Percentiles rank a stretch among this genome's conserved stretches.
phyloP scores from a whole-genome alignment of 1,140 invertebrate genomes.

The Hormaphis cornu region DNA sequence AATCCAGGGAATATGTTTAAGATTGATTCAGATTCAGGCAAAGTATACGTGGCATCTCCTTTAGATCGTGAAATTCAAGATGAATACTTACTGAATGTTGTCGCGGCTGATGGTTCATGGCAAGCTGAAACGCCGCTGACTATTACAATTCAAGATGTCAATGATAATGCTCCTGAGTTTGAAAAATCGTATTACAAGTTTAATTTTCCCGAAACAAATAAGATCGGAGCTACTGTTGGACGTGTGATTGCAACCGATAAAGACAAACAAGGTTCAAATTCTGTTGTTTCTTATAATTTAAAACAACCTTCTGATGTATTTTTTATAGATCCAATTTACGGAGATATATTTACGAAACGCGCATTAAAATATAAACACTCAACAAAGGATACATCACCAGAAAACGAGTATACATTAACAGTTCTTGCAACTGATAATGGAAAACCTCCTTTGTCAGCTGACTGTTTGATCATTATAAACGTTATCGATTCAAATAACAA shows the following conservation, averaged over 20 bases:
- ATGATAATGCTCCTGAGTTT: constrained; percentile 88
- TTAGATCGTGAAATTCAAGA: constrained; percentile 83
- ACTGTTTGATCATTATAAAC: constrained; percentile 73
- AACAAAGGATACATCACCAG: constrained; percentile 63
- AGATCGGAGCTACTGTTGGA: constrained; percentile 68
- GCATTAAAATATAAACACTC: constrained; percentile 72
- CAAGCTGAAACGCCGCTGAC: constrained; percentile 76
- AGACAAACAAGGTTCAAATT: constrained; percentile 90
- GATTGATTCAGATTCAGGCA: constrained; percentile 78
- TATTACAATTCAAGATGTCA: constrained; percentile 88
- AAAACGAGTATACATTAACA: constrained; percentile 76
- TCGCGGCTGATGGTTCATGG: constrained; percentile 82
- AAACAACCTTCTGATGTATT: constrained; percentile 85
- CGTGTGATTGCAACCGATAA: constrained; percentile 78
- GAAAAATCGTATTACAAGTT: constrained; percentile 79
- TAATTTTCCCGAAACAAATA: constrained; percentile 77
- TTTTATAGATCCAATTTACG: constrained; percentile 77
- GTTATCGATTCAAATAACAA: constrained; percentile 86
- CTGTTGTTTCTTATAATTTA: constrained; percentile 81
- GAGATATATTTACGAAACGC: constrained; percentile 78
- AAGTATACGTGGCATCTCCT: constrained; percentile 76
- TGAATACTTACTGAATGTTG: constrained; percentile 79
- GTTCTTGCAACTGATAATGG: constrained; percentile 86
- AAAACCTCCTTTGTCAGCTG: constrained; percentile 79
- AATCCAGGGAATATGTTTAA: constrained; percentile 81